phyloP scores from a whole-genome alignment of 2,888 invertebrate species.

The Elegia similella region DNA sequence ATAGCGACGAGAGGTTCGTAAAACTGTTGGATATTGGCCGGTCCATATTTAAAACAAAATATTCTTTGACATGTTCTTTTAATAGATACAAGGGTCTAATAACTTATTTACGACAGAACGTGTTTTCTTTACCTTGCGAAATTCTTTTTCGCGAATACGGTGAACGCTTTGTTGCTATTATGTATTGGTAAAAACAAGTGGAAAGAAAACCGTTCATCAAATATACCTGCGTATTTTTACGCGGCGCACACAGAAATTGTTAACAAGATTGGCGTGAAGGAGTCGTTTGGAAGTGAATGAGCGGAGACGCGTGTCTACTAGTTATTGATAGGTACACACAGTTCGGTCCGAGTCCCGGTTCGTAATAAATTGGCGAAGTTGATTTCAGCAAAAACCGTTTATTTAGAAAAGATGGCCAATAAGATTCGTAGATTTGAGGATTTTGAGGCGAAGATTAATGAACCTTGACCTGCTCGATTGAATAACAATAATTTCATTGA shows the following conservation, averaged over 20 bases:
- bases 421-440: no score
- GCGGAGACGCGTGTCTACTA: not conserved
- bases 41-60: not conserved
- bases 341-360: not conserved
- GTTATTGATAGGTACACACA: slow-evolving; percentile 3
- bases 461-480: no score
- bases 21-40: not conserved
- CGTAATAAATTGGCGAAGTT: slow-evolving; percentile 17
- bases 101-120: not conserved
- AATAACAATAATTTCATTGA: no score
- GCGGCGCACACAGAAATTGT: slow-evolving; percentile 5
- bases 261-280: slow-evolving; percentile 12
- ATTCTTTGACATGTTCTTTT: no score
- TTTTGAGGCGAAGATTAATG: no score
- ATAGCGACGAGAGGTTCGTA: not conserved
- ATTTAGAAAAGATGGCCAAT: not conserved
- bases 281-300: slow-evolving; percentile 15
- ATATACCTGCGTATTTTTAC: slow-evolving; percentile 1
- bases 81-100: not conserved
- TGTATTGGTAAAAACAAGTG: not conserved
- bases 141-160: not conserved
- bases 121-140: slow-evolving; percentile 11
- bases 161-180: not conserved
- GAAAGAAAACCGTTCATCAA: not conserved
- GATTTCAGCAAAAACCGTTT: slow-evolving; percentile 17